Evolutionary conservation across 2,797 vertebrate genomes (phyloP), one percentile per base, ranked within the genome.

Genomic region (Anguilla pacifica): DNA sequence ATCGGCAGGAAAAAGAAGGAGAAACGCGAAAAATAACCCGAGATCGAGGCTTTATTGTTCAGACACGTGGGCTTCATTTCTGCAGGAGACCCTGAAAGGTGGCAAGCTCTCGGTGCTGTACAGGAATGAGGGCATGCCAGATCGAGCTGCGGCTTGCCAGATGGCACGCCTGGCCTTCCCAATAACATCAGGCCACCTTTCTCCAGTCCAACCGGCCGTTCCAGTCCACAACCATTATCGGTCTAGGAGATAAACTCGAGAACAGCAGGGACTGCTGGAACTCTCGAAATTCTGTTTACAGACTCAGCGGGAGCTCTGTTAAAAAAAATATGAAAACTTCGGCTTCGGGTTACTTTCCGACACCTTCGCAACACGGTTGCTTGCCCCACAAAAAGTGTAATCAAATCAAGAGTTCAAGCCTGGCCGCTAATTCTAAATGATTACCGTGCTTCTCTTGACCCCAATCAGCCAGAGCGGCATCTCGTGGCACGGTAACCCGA

Each of bases 391-490:
- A 22, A 64, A 79, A 22, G 74, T 19, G 35, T 79, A 79, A 31
- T 59, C 55, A 61, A 43, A 85, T 17, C 49, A 31, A 86, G 25
- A 55, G 0, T 70, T 72, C 6, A 51, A 46, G 86, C 31, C 43
- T 87, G 81, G 85, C 86, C 51, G 88, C 84, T 88, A 88, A 83
- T 86, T 88, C 85, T n/a, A 84, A 92, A 92, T 92, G 90, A 92
- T 92, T 91, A 89, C 84, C 85, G 88, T 53, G 89, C 90, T 91
- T 61, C 53, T 84, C 31, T 61, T 39, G 46, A 53, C 53, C 82
- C 83, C 53, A 93, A 93, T 93, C 92, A 93, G 91, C 88, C 88
- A 86, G 87, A 89, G 90, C 90, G 85, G 89, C 91, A 88, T 88
- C 86, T 91, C 89, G 87, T 86, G 88, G 90, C 90, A 88, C 70